Evolutionary conservation across 2,113 vertebrate species (phyloP).

Genomic region (Zeus faber): DNA sequence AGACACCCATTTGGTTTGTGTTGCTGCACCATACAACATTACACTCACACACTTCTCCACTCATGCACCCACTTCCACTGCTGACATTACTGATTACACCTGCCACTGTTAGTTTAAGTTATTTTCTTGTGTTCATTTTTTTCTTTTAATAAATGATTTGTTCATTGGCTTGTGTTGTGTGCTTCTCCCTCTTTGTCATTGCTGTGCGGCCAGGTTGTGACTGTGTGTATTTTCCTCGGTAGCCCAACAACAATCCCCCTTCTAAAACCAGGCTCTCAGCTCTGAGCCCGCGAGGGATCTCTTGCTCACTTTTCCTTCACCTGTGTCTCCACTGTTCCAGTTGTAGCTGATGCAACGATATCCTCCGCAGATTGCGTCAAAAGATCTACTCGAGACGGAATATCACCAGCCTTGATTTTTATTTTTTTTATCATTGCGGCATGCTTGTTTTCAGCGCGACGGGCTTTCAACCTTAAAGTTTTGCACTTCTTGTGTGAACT

Average conservation of each 20-base stretch:
- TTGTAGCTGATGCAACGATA: slow-evolving; percentile 40
- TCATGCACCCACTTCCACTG: too few relatives aligned
- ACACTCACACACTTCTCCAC: too few relatives aligned
- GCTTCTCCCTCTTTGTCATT: background rate
- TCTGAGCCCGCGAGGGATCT: slow-evolving; percentile 6
- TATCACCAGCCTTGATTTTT: slow-evolving; percentile 36
- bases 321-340: slow-evolving; percentile 19
- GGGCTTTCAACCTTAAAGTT: slow-evolving; percentile 17
- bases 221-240: too few relatives aligned
- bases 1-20: too few relatives aligned
- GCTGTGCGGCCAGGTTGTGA: too few relatives aligned
- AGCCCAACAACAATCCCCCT: too few relatives aligned
- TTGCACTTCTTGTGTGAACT: background rate
- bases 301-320: background rate
- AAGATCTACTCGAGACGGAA: slow-evolving; percentile 41
- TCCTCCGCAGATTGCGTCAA: slow-evolving; percentile 33
- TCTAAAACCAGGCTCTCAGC: too few relatives aligned
- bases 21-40: too few relatives aligned
- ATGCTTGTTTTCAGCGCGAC: slow-evolving; percentile 42
- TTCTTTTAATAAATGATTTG: too few relatives aligned
- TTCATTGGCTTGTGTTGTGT: background rate
- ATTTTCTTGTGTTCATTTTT: too few relatives aligned
- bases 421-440: slow-evolving; percentile 38
- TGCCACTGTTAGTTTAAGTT: too few relatives aligned
- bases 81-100: too few relatives aligned